phyloP scores from a whole-genome alignment of 2,888 invertebrate genomes.

The Amphipyra berbera region DNA sequence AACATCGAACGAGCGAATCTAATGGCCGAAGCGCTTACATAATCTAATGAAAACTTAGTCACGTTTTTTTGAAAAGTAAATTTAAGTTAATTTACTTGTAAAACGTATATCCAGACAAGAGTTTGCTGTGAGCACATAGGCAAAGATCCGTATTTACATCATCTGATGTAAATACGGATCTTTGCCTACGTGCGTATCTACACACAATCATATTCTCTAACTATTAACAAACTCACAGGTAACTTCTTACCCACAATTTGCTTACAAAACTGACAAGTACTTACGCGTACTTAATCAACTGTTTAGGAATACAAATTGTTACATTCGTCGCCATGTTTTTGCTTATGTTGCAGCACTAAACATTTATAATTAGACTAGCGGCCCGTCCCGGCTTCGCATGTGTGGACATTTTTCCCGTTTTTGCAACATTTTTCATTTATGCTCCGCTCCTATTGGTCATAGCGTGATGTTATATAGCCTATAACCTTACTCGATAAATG shows the following conservation, averaged over 20 bases:
- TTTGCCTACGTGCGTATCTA: conserved; percentile 1
- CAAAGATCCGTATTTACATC: conserved; percentile 10
- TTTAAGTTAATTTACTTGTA: not conserved
- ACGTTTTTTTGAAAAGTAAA: conserved; percentile 28
- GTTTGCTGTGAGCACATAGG: conserved; percentile 31
- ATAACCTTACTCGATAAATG: too few species aligned
- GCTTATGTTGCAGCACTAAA: too few species aligned
- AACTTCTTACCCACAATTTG: conserved; percentile 1
- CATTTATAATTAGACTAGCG: too few species aligned
- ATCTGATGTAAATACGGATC: too few species aligned
- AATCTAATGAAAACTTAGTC: conserved; percentile 23
- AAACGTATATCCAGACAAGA: not conserved
- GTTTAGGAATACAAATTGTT: not conserved
- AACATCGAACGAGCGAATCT: conserved; percentile 35
- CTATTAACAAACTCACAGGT: not conserved
- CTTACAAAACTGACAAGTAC: conserved; percentile 10
- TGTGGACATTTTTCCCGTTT: too few species aligned
- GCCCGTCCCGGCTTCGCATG: too few species aligned
- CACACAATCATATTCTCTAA: not conserved
- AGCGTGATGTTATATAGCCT: too few species aligned
- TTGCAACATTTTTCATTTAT: too few species aligned
- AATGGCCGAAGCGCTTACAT: conserved; percentile 38
- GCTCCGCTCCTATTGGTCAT: too few species aligned
- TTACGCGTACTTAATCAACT: not conserved
- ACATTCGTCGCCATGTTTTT: not conserved